Evolutionary conservation across 2,113 vertebrate species (phyloP), one percentile per base, ranked within the genome.

Genomic region (Austrofundulus limnaeus): DNA sequence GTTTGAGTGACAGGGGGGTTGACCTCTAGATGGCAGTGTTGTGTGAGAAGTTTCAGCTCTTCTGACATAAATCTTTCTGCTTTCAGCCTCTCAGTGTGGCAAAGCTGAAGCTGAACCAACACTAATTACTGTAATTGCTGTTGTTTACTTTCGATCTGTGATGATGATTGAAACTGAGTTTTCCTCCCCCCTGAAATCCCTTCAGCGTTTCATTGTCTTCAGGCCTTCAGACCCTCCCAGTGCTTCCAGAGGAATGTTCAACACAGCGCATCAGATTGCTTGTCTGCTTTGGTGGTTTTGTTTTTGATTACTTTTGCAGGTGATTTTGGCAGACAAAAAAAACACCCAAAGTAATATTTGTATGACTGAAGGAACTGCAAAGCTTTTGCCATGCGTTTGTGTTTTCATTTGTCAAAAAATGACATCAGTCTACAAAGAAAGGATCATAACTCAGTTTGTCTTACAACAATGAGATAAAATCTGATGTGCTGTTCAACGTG

Each of bases 21-120:
- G 43, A 75, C 54, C 80, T 53, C 39, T 75, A 81, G 85, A 77
- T 75, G 82, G 73, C 70, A 73, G 72, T 60, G 61, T 77, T 79
- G 75, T 63, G 51, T 70, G 72, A 67, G 2, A 19, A 56, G 47
- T 61, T 15, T 43, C 1, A 23, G 5, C n/a, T n/a, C 25, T 23
- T 17, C 38, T 51, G 25, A 14, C 48, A 5, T 71, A n/a, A 49
- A 59, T 37, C 7, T 31, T 45, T 42, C 17, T 52, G 20, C 50
- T 74, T 63, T 57, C 57, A 67, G 24, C 53, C 24, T 52, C 43
- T 16, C 50, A 46, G 43, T 74, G 61, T 63, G 14, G 55, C 49
- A 76, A 71, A 74, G 31, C 56, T 61, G 25, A 61, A 61, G 56
- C 74, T 67, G 75, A 78, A 83, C 70, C 52, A 74, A 57, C 25